Evolutionary conservation across 2,888 invertebrate genomes (phyloP).

Genomic region (Deroplatys truncata): DNA sequence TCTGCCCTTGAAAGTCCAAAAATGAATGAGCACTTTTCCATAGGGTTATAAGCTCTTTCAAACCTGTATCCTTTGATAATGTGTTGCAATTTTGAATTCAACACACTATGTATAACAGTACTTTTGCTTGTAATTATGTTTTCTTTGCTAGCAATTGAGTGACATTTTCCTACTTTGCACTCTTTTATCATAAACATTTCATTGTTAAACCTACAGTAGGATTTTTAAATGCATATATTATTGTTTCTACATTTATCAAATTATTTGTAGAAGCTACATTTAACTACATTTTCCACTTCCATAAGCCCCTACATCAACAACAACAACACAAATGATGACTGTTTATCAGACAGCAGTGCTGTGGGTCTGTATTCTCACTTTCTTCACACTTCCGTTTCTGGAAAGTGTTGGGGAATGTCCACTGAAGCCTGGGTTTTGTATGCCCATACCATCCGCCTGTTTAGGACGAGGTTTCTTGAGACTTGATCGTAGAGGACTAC

Average conservation of each 20-base stretch:
- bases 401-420: constrained; percentile 79
- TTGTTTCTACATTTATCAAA: neutral
- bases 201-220: neutral
- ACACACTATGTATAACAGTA: no score
- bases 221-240: neutral
- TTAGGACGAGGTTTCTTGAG: constrained; percentile 65
- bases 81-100: no score
- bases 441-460: constrained; percentile 61
- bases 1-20: no score
- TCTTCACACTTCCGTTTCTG: constrained; percentile 83
- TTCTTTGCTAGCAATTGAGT: no score
- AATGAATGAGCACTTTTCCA: no score
- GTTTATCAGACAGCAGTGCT: constrained; percentile 73
- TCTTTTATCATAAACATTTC: neutral
- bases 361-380: constrained; percentile 87
- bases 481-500: constrained; percentile 72
- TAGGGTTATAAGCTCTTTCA: no score
- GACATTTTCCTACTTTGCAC: no score
- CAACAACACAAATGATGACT: neutral
- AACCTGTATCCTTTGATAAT: no score
- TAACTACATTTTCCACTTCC: neutral
- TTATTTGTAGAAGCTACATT: neutral
- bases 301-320: neutral
- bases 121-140: no score
- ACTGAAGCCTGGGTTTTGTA: constrained; percentile 81